These are phyloP conservation scores for Upupa epops DNA, from an alignment of 2,113 vertebrate genomes.

Conservation along the genomic window DNA sequence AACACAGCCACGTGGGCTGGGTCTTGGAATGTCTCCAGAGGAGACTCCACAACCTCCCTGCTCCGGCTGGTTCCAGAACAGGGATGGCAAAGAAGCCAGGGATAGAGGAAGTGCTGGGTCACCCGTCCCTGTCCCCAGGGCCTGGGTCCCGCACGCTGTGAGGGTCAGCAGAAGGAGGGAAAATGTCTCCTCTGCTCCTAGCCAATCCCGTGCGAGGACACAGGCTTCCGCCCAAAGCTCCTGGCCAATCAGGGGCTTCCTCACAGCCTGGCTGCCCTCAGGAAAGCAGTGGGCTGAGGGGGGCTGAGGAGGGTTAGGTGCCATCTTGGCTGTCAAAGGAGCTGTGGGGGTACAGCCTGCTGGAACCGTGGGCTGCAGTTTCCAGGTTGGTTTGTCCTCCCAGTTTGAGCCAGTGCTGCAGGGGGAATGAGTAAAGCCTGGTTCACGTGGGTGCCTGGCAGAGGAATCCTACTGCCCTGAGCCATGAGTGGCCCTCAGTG, in stretches of 20 bases:
- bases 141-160: fast-evolving
- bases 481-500: neutral
- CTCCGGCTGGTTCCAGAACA: no score
- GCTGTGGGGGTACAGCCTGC: fast-evolving
- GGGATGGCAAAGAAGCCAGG: neutral
- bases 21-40: no score
- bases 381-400: neutral
- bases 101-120: neutral
- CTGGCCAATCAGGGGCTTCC: neutral
- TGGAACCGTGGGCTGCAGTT: fast-evolving
- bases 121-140: fast-evolving
- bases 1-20: no score
- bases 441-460: neutral
- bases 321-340: fast-evolving
- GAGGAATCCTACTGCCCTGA: neutral
- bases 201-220: neutral
- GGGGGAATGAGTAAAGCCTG: neutral
- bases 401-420: fast-evolving
- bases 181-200: neutral
- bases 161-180: neutral
- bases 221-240: neutral
- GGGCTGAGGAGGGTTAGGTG: fast-evolving
- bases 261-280: neutral
- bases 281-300: neutral
- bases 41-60: no score